Percentiles rank a stretch among this genome's conserved stretches.
These are phyloP conservation scores for Hoplostethus mediterraneus DNA, from an alignment of 2,797 vertebrate species.

Conservation along the genomic window DNA sequence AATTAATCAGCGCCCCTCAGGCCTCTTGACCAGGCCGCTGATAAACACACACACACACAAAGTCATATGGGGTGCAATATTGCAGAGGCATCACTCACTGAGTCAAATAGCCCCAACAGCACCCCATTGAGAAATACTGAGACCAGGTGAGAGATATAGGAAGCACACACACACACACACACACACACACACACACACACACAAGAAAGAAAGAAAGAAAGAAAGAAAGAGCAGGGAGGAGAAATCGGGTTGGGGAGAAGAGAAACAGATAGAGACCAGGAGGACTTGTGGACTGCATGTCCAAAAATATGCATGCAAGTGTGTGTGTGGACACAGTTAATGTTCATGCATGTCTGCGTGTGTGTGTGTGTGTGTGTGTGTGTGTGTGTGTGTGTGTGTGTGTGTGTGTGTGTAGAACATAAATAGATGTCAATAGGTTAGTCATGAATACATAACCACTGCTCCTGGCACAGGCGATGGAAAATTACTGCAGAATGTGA, in stretches of 20 bases:
- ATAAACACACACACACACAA: slow-evolving; percentile 29
- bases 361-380: slow-evolving; percentile 5
- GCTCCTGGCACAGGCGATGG: slow-evolving; percentile 14
- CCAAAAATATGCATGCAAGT: too few relatives aligned
- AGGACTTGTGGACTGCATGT: too few relatives aligned
- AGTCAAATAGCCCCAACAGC: slow-evolving; percentile 65
- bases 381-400: not conserved
- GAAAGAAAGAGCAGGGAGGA: too few relatives aligned
- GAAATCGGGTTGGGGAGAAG: too few relatives aligned
- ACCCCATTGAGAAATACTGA: slow-evolving; percentile 71
- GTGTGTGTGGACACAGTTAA: too few relatives aligned
- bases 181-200: slow-evolving; percentile 19
- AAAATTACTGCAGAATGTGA: slow-evolving; percentile 36
- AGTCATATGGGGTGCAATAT: slow-evolving; percentile 61
- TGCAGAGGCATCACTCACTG: slow-evolving; percentile 65
- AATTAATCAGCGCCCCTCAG: slow-evolving; percentile 78
- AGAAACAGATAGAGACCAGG: not conserved
- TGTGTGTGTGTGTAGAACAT: slow-evolving; percentile 8
- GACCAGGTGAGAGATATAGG: slow-evolving; percentile 62
- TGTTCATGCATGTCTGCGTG: slow-evolving; percentile 8
- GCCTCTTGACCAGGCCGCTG: slow-evolving; percentile 62
- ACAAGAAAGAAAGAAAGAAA: not conserved
- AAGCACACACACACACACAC: slow-evolving; percentile 2
- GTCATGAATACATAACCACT: slow-evolving; percentile 54
- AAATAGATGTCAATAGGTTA: slow-evolving; percentile 46